Base-by-base conservation (phyloP, 2,888 invertebrate species). In the Agrilus cyanescens region DNA sequence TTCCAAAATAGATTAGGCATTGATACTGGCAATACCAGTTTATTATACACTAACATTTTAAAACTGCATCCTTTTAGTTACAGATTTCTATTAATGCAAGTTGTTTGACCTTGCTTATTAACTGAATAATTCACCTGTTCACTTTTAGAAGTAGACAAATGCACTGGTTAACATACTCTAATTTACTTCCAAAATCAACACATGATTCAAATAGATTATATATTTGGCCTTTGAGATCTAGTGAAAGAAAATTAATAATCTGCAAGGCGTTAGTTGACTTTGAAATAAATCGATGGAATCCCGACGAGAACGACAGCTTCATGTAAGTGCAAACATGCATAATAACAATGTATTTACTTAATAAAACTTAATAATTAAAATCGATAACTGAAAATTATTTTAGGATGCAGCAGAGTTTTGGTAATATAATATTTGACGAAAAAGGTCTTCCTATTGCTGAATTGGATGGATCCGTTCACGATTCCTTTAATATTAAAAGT, bases 201-300 rank as follows among this genome's bases (percentile, higher is more conserved):
- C 8, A 25, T 25, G 8, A 25, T 10, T 25, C 25, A 10, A 10
- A 8, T 25, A 25, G 2, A 25, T 25, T 10, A 10, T 25, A 25
- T 4, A 8, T 25, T 25, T 25, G 25, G 25, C 25, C 25, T 10
- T 25, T 25, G 4, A 25, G 10, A 4, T 25, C 8, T 25, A 25
- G 8, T 10, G 10, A 25, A 25, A 25, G 10, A 10, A 10, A 8
- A 10, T 25, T 25, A 38, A 65, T 70, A 31, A 70, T 82, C 25
- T 81, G 80, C 57, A 70, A 73, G 39, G 71, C 75, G 0, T 77
- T 82, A 53, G 62, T 71, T 6, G 71, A 73, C 37, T 62, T 61
- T 43, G 45, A 51, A 35, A 48, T 59, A 13, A 56, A 59, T 43
- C 49, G 54, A 20, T 60, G 58, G 58, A 54, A 61, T 48, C 55